These are phyloP conservation scores for Junonia oenone DNA, from an alignment of 2,888 invertebrate species.

Conservation along the genomic window DNA sequence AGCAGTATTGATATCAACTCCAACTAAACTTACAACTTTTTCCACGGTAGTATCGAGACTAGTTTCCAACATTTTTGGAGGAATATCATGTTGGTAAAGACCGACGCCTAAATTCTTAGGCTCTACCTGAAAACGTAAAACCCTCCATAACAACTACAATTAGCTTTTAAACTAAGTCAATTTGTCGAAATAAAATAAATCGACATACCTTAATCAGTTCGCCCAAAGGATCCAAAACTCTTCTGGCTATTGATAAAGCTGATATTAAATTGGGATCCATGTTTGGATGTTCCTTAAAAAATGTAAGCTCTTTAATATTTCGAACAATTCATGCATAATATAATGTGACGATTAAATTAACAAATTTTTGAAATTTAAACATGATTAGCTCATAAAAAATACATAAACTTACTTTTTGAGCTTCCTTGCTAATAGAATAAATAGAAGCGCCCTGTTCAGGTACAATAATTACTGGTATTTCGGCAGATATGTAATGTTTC, in stretches of 20 bases:
- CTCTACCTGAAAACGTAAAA: slow-evolving; percentile 79
- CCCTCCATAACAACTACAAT: too few relatives aligned
- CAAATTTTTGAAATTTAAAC: too few relatives aligned
- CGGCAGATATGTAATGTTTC: slow-evolving; percentile 62
- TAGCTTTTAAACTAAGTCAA: too few relatives aligned
- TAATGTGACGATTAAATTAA: neutral
- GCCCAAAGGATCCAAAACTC: slow-evolving; percentile 93
- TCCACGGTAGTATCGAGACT: slow-evolving; percentile 90
- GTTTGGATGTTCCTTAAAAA: slow-evolving; percentile 85
- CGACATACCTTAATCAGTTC: slow-evolving; percentile 91
- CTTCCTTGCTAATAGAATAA: slow-evolving; percentile 92
- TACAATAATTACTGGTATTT: slow-evolving; percentile 88
- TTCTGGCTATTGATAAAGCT: slow-evolving; percentile 88
- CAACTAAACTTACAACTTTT: slow-evolving; percentile 95
- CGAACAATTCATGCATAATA: too few relatives aligned
- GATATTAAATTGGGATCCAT: slow-evolving; percentile 90
- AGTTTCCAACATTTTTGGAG: slow-evolving; percentile 85
- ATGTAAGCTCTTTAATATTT: neutral
- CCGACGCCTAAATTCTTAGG: slow-evolving; percentile 96
- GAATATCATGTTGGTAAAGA: slow-evolving; percentile 96
- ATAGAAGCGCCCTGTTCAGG: slow-evolving; percentile 95
- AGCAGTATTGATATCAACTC: slow-evolving; percentile 94
- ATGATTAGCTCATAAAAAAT: neutral
- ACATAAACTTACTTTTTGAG: slow-evolving; percentile 76
- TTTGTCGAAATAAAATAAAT: neutral